A percentile compares a stretch with the other conserved stretches of the same genome.
These are phyloP conservation scores for Cactoblastis cactorum DNA, from an alignment of 2,888 invertebrate species.

Conservation along the genomic window DNA sequence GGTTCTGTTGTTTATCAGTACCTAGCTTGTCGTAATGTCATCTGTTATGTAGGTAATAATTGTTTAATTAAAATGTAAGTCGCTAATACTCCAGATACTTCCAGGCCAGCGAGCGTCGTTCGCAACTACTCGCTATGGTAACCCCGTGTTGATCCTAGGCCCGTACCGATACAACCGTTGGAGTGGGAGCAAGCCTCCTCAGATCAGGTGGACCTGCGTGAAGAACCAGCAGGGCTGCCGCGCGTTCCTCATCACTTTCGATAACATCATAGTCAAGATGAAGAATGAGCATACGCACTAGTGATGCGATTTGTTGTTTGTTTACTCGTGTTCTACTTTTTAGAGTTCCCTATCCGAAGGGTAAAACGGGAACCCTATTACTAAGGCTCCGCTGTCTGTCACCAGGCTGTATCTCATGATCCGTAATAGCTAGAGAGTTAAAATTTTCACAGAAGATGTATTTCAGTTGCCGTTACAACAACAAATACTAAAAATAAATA, in stretches of 20 bases:
- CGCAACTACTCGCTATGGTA: conserved; percentile 49
- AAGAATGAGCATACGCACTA: conserved; percentile 41
- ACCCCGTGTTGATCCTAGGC: conserved; percentile 54
- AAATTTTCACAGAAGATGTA: too few species aligned
- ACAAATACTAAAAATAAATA: too few species aligned
- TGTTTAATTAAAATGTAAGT: neutral
- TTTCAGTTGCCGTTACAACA: too few species aligned
- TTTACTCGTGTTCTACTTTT: neutral
- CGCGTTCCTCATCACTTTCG: conserved; percentile 44
- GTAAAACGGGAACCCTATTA: too few species aligned
- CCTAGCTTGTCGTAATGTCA: too few species aligned
- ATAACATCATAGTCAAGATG: conserved; percentile 41
- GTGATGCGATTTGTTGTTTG: conserved; percentile 4
- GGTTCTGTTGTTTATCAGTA: too few species aligned
- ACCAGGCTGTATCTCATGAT: too few species aligned
- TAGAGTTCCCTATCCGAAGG: too few species aligned
- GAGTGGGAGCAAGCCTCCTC: conserved; percentile 44
- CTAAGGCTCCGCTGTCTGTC: too few species aligned
- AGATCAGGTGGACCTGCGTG: conserved; percentile 49
- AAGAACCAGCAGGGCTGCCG: conserved; percentile 53
- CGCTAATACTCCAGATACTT: neutral
- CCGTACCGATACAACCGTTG: conserved; percentile 48
- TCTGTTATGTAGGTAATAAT: neutral
- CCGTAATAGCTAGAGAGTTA: too few species aligned
- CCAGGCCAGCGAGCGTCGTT: conserved; percentile 21